These are phyloP conservation scores for Anthophora plumipes DNA, from an alignment of 2,888 invertebrate species.

Conservation along the genomic window DNA sequence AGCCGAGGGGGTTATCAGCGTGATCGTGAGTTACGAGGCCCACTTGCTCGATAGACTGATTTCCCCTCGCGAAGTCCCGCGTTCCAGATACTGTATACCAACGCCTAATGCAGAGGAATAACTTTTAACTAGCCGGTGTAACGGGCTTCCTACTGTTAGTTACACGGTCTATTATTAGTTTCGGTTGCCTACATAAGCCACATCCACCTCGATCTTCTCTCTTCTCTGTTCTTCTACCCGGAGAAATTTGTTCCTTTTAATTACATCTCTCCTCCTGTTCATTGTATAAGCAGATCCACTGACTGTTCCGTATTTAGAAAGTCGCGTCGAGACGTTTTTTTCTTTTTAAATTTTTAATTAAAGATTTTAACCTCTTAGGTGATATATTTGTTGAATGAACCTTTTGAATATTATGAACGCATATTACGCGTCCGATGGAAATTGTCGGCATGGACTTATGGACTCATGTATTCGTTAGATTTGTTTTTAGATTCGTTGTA, in stretches of 20 bases:
- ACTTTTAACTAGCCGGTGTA: slow-evolving; percentile 43
- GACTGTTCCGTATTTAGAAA: background rate
- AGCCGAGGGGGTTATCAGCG: slow-evolving; percentile 41
- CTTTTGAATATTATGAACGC: too few relatives aligned
- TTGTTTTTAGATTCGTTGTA: too few relatives aligned
- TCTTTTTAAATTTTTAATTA: too few relatives aligned
- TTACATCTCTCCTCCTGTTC: too few relatives aligned
- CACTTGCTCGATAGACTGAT: slow-evolving; percentile 60
- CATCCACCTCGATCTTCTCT: background rate
- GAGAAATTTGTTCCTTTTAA: background rate
- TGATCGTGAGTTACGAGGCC: slow-evolving; percentile 61
- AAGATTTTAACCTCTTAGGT: too few relatives aligned
- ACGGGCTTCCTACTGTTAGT: slow-evolving; percentile 27
- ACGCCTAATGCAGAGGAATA: slow-evolving; percentile 25
- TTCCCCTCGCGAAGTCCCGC: slow-evolving; percentile 51
- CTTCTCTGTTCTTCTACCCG: background rate
- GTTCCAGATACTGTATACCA: slow-evolving; percentile 42
- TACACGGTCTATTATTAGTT: slow-evolving; percentile 33
- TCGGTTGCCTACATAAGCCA: slow-evolving; percentile 21
- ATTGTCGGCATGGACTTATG: too few relatives aligned
- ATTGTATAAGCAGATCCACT: background rate
- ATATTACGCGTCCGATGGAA: too few relatives aligned
- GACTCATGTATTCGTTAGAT: too few relatives aligned
- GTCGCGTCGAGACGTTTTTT: too few relatives aligned
- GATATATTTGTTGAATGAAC: too few relatives aligned